Evolutionary conservation across 1,140 invertebrate species (phyloP).

Genomic region (Lethrus apterus): DNA sequence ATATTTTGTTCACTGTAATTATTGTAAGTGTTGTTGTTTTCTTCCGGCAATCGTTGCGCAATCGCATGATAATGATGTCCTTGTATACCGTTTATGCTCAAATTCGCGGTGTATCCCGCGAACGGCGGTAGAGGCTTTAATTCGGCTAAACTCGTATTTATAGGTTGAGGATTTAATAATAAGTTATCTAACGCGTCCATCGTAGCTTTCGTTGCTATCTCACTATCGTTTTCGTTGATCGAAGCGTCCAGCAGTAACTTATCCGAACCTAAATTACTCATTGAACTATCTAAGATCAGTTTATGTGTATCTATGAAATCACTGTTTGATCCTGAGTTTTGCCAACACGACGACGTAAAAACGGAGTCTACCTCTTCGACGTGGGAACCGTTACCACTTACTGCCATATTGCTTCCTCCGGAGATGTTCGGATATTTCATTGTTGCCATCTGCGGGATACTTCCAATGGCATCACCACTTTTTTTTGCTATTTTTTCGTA

Average conservation of each 20-base stretch:
- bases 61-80: constrained; percentile 82
- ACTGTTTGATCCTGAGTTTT: constrained; percentile 29
- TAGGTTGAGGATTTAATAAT: constrained; percentile 49
- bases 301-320: constrained; percentile 38
- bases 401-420: constrained; percentile 39
- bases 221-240: constrained; percentile 40
- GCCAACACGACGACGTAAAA: constrained; percentile 38
- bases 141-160: constrained; percentile 61
- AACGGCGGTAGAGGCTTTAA: constrained; percentile 81
- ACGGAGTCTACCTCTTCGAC: constrained; percentile 40
- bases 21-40: constrained; percentile 50
- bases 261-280: constrained; percentile 40
- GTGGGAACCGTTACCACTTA: constrained; percentile 39
- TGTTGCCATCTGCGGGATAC: constrained; percentile 32
- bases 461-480: background rate
- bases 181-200: constrained; percentile 59
- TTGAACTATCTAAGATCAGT: constrained; percentile 32
- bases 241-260: constrained; percentile 43
- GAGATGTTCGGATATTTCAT: constrained; percentile 43
- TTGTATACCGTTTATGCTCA: constrained; percentile 75
- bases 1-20: constrained; percentile 53
- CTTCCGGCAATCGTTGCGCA: constrained; percentile 59
- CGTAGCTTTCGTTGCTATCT: constrained; percentile 45
- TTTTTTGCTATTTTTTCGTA: too few relatives aligned
- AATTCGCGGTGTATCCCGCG: constrained; percentile 73